Base-by-base conservation (phyloP, 1,140 invertebrate genomes). In the Trichonephila clavipes region DNA sequence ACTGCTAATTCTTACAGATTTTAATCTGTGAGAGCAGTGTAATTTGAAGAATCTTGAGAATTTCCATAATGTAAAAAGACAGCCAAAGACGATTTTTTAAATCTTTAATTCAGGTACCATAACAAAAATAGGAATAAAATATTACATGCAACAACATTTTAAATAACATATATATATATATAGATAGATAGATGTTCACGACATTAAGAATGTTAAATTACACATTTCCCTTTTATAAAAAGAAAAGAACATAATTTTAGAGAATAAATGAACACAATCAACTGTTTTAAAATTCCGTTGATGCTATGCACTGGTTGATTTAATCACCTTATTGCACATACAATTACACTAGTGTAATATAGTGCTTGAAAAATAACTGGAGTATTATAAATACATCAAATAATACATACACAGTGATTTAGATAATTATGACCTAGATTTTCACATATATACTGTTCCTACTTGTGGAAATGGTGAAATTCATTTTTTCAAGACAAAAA, bases 51-150 rank as follows among this genome's bases (percentile, higher is more conserved):
- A 51, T 51, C 12, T 19, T 21, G 64, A 34, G 16, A 1, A 28
- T 18, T 77, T 77, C 72, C 34, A 18, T 77, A 77, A 19, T 19
- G 16, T 34, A 34, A 77, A 34, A 77, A 34, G 14, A 40, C 14
- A 77, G 14, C 28, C 72, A 28, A 34, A 77, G 16, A 19, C 18
- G 16, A 77, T 6, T 77, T 77, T 69, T 77, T 77, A 18, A 77
- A 64, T 77, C 16, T 77, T 34, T 18, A 77, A 77, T 77, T 77
- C 72, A 77, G 72, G 72, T 77, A 40, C 72, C 28, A 34, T 77
- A 77, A 77, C 72, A 77, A 77, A 77, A 34, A 77, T 40, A 77
- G 24, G 72, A 69, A 69, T 77, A 77, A 77, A 77, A 77, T 77
- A 77, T 77, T 69, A 69, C 66, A 77, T 77, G 14, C 34, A 77